phyloP scores from a whole-genome alignment of 2,113 vertebrate species.

The Python bivittatus region DNA sequence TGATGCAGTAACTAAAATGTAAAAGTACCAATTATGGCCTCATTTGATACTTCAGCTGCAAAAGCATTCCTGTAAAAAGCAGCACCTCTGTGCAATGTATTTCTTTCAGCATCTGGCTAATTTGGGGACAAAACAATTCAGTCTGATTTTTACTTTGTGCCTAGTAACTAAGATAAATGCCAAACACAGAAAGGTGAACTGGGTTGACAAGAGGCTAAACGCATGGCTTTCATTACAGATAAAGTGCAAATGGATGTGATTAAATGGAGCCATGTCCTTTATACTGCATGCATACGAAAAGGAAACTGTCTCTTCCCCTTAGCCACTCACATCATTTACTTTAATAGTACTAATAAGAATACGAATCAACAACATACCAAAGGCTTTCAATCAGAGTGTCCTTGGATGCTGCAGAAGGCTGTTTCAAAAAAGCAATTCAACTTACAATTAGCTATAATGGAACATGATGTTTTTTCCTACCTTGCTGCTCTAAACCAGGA shows the following conservation, averaged over 20 bases:
- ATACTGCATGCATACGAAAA: not conserved
- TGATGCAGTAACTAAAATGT: constrained; percentile 43
- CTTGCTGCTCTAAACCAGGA: not conserved
- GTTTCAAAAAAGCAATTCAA: not conserved
- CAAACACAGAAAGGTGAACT: not conserved
- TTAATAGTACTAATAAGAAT: not conserved
- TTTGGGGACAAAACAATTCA: constrained; percentile 4
- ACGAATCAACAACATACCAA: not conserved
- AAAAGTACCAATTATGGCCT: constrained; percentile 29
- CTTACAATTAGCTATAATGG: not conserved
- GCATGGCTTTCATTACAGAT: not conserved
- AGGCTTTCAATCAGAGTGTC: not conserved
- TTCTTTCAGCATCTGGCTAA: constrained; percentile 1
- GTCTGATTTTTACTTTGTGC: not conserved
- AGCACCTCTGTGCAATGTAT: not conserved
- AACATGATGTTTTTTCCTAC: not conserved
- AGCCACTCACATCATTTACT: not conserved
- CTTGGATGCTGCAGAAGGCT: not conserved
- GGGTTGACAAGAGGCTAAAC: not conserved
- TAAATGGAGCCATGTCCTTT: not conserved
- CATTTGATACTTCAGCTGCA: constrained; percentile 43
- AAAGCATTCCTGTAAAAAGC: constrained; percentile 6
- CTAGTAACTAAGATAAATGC: constrained; percentile 8
- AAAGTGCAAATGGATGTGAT: not conserved
- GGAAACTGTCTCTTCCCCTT: not conserved